A percentile compares a stretch with the other conserved stretches of the same genome.
Conservation (phyloP, 1,140 invertebrate genomes). For the Drosophila eugracilis region DNA sequence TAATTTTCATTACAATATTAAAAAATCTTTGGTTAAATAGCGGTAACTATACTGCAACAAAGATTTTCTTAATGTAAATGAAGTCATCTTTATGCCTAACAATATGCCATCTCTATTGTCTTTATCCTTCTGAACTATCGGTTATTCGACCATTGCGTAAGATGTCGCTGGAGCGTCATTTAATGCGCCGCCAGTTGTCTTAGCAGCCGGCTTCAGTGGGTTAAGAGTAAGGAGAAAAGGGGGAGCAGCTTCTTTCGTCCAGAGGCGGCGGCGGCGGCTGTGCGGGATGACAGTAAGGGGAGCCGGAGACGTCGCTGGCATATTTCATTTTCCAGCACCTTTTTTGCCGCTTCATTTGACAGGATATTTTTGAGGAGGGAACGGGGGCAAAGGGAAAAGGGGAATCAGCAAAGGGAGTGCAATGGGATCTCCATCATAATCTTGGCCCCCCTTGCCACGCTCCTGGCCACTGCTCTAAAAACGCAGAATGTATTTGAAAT, state of each 20-base stretch:
- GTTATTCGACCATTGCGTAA: conserved; percentile 72
- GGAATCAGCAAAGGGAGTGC: neutral
- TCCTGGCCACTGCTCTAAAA: conserved; percentile 44
- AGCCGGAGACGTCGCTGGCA: conserved; percentile 71
- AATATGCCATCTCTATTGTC: conserved; percentile 7
- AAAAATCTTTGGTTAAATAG: too few species aligned
- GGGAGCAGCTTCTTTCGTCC: neutral
- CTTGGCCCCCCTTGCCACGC: conserved; percentile 24
- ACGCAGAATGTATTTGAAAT: conserved; percentile 82
- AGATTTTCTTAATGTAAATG: too few species aligned
- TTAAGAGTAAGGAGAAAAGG: neutral
- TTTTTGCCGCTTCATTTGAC: conserved; percentile 84
- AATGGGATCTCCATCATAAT: conserved; percentile 70
- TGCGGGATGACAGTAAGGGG: conserved; percentile 12
- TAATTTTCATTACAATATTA: too few species aligned
- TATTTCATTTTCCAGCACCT: conserved; percentile 82
- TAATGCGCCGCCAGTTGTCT: conserved; percentile 80
- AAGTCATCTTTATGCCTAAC: neutral
- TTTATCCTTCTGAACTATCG: conserved; percentile 20
- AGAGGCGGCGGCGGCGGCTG: conserved; percentile 2
- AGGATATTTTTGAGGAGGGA: conserved; percentile 32
- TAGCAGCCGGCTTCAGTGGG: conserved; percentile 45
- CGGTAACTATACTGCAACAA: too few species aligned
- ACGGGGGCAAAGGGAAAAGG: neutral
- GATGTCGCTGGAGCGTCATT: conserved; percentile 83